Evolutionary conservation across 2,797 vertebrate genomes (phyloP).

Genomic region (Peromyscus attwateri): DNA sequence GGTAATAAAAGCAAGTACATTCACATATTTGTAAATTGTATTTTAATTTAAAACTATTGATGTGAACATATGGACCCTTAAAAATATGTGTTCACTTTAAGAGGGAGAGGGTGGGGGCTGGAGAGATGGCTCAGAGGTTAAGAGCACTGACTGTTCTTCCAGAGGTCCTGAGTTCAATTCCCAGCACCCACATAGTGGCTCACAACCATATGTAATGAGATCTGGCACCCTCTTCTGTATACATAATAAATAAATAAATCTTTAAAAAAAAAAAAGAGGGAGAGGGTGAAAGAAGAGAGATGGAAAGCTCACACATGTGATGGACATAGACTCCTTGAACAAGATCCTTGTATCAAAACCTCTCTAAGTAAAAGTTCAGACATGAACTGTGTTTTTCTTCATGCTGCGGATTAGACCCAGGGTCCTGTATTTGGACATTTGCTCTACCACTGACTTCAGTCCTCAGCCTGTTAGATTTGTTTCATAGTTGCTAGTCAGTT

Average conservation of each 20-base stretch:
- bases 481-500: conserved; percentile 42
- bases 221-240: no score
- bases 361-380: conserved; percentile 59
- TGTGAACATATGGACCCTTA: conserved; percentile 5
- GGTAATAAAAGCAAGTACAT: conserved; percentile 54
- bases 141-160: no score
- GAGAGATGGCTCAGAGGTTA: no score
- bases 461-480: not conserved
- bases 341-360: not conserved
- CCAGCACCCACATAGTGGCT: no score
- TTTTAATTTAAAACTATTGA: conserved; percentile 62
- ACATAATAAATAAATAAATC: no score
- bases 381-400: conserved; percentile 5
- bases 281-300: not conserved
- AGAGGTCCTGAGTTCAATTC: no score
- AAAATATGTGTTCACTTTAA: conserved; percentile 45
- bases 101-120: not conserved
- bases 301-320: conserved; percentile 34
- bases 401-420: not conserved
- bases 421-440: not conserved
- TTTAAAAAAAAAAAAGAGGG: no score
- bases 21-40: conserved; percentile 57
- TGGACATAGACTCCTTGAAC: conserved; percentile 20
- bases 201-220: no score
- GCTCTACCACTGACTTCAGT: not conserved